Base-by-base conservation (phyloP, 2,888 invertebrate genomes). In the Diogma glabrata region DNA sequence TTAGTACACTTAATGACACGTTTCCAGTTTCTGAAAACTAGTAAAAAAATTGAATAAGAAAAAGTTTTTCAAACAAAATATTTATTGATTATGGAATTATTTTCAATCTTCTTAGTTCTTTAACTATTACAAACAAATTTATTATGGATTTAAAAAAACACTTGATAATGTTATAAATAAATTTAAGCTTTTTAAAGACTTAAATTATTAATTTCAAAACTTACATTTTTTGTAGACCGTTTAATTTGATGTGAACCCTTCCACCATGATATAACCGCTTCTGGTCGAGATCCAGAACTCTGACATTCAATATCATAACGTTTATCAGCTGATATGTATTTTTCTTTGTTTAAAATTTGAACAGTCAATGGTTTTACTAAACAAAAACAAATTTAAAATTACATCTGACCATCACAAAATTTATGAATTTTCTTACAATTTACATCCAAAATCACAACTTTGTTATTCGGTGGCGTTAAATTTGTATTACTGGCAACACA, bases 401-500 rank as follows among this genome's bases (percentile, higher is more conserved):
- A 23, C 8, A 22, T 10, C 5, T 14, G n/a, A n/a, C n/a, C n/a
- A 38, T 38, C 12, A 16, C 38, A 38, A 14, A 38, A 38, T 6
- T 20, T 10, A 6, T 16, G 10, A 22, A 20, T 24, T 17, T 59
- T 87, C 90, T 87, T 73, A 90, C 90, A 75, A 72, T 90, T 88
- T 58, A 90, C 79, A 71, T 90, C 86, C 66, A 91, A 74, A 60
- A 87, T 82, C 61, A 87, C 79, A 58, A 84, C 79, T 70, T 82
- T 85, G 60, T 82, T 80, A 64, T 82, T 80, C 8, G 91, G 85
- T 49, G 80, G 80, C 40, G 84, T 84, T 60, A 89, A 72, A 68
- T 87, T 87, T 57, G 88, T 91, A 70, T 91, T 91, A 61, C 84
- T 82, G 24, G 91, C 90, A 70, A 89, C 87, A 71, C 91, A 91